These are phyloP conservation scores for Saturnia pavonia DNA, from an alignment of 2,888 invertebrate species.

Conservation along the genomic window DNA sequence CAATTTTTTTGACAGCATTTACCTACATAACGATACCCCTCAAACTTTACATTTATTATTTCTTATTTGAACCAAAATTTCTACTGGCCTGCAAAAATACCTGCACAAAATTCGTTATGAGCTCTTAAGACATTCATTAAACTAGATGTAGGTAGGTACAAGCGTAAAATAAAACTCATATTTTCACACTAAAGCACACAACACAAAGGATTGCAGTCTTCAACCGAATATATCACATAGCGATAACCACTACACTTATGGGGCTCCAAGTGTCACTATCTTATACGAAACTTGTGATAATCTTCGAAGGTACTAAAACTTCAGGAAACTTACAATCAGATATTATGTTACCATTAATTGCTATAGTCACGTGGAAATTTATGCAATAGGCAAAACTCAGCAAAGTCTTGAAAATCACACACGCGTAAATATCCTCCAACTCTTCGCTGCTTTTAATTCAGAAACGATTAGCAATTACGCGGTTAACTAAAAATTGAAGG, in stretches of 20 bases:
- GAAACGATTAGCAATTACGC: too few relatives aligned
- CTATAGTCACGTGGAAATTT: not conserved
- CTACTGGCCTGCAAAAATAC: too few relatives aligned
- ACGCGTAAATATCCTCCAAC: not conserved
- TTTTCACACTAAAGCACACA: slow-evolving; percentile 69
- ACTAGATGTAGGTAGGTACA: slow-evolving; percentile 64
- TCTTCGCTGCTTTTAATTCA: too few relatives aligned
- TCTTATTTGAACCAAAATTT: too few relatives aligned
- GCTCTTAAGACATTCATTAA: slow-evolving; percentile 33
- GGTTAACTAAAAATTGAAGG: too few relatives aligned
- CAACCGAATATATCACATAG: slow-evolving; percentile 74
- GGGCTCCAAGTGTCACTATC: slow-evolving; percentile 43
- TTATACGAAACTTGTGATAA: slow-evolving; percentile 14
- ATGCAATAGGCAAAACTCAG: not conserved
- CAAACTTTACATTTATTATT: too few relatives aligned
- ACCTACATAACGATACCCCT: too few relatives aligned
- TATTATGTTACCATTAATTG: not conserved
- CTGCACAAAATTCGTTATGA: too few relatives aligned
- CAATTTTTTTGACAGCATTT: too few relatives aligned
- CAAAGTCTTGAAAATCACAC: not conserved
- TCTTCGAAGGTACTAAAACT: not conserved
- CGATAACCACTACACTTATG: slow-evolving; percentile 57
- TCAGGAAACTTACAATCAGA: not conserved
- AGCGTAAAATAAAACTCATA: slow-evolving; percentile 62
- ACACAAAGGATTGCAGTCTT: slow-evolving; percentile 73